A percentile compares a stretch with the other conserved stretches of the same genome.
phyloP scores from a whole-genome alignment of 2,113 vertebrate genomes.

The Apaloderma vittatum region DNA sequence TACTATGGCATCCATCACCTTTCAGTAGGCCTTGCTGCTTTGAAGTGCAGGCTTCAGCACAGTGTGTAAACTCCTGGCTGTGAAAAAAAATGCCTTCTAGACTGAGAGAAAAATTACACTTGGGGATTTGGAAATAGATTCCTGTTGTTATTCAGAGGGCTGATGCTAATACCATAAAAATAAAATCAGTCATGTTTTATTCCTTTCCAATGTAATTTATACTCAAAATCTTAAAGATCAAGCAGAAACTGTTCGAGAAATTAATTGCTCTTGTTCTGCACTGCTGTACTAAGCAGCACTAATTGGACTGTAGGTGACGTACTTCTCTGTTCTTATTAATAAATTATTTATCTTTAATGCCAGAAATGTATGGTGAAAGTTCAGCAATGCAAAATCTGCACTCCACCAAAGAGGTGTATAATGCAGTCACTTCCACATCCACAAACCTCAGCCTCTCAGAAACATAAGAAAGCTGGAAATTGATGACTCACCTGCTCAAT shows the following conservation, averaged over 20 bases:
- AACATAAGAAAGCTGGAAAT: neutral
- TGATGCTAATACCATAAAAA: neutral
- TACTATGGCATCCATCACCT: slow-evolving; percentile 17
- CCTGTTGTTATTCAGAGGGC: neutral
- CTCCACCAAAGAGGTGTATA: neutral
- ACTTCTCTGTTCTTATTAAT: slow-evolving; percentile 15
- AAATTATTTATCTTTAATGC: neutral
- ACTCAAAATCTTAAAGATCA: slow-evolving; percentile 19
- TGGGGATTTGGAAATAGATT: neutral
- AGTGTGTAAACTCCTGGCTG: neutral
- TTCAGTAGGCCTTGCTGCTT: neutral
- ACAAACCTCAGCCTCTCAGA: neutral
- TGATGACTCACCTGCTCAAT: slow-evolving; percentile 90
- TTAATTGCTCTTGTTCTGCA: slow-evolving; percentile 16
- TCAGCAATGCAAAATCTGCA: neutral
- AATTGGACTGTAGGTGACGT: slow-evolving; percentile 24
- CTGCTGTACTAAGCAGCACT: neutral
- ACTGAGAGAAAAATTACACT: neutral
- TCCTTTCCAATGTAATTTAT: neutral
- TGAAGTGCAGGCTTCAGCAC: neutral
- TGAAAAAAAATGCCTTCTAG: neutral
- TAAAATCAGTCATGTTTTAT: neutral
- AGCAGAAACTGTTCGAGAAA: slow-evolving; percentile 35
- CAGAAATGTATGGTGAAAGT: neutral
- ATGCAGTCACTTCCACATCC: neutral